Percentiles rank a stretch among this genome's conserved stretches.
Conservation (phyloP, 2,113 vertebrate species). For the Lathamus discolor region DNA sequence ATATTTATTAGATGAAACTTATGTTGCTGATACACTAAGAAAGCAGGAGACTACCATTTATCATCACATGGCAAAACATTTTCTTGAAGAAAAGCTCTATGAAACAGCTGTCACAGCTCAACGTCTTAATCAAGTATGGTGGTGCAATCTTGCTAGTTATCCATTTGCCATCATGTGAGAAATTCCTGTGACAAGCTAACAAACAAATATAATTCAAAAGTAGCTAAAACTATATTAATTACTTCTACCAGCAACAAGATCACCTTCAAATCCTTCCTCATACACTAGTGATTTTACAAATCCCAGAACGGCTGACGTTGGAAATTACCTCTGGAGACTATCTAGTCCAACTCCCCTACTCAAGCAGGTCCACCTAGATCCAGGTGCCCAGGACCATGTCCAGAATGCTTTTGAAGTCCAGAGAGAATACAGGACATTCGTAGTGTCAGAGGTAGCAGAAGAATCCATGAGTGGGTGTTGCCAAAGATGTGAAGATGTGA, state of each 20-base stretch:
- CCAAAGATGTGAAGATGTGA: background rate
- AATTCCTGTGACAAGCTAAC: background rate
- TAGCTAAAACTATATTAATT: background rate
- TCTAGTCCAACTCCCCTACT: background rate
- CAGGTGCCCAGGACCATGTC: rapidly evolving
- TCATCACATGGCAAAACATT: background rate
- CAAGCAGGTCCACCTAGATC: rapidly evolving
- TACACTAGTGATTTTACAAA: background rate
- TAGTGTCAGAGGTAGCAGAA: background rate
- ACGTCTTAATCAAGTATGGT: background rate
- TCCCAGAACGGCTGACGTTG: background rate
- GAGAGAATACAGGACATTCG: background rate
- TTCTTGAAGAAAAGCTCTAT: background rate
- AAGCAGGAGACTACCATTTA: background rate
- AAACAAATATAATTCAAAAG: background rate
- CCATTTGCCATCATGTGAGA: background rate
- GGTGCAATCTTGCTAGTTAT: background rate
- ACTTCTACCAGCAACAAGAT: background rate
- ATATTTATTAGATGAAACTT: background rate
- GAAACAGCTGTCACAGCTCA: background rate
- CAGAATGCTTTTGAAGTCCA: background rate
- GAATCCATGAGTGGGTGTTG: rapidly evolving
- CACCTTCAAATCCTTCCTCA: background rate
- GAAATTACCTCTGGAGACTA: background rate
- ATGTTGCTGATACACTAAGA: background rate